Conservation (phyloP, 2,113 vertebrate species). For the Mesoclemmys tuberculata region DNA sequence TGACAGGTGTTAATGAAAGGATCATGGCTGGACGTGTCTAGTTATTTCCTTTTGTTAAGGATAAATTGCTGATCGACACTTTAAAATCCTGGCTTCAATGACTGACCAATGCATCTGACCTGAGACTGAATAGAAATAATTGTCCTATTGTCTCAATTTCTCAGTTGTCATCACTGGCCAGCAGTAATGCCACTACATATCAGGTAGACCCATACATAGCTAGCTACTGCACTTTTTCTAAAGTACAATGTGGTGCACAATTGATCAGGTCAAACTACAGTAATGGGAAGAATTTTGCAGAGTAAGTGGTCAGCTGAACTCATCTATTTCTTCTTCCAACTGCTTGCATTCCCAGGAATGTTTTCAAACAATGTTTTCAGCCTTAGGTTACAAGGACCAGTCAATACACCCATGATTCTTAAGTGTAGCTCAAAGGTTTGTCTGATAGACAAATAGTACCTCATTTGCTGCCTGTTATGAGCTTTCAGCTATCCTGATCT, state of each 20-base stretch:
- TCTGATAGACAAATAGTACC: background rate
- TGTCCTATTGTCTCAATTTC: background rate
- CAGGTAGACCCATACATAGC: background rate
- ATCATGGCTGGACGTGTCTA: background rate
- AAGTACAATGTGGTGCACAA: background rate
- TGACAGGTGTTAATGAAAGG: background rate
- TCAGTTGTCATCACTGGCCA: background rate
- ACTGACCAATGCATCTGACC: background rate
- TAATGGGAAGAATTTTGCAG: background rate
- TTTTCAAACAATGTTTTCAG: background rate
- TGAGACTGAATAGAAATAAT: fast-evolving
- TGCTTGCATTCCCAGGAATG: background rate
- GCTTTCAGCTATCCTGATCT: background rate
- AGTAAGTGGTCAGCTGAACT: fast-evolving
- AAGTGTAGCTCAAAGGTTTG: background rate
- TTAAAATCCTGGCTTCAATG: background rate
- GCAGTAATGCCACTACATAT: fast-evolving
- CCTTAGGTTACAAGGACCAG: fast-evolving
- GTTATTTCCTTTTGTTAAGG: background rate
- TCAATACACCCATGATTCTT: background rate
- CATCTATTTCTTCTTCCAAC: background rate
- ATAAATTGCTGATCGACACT: background rate
- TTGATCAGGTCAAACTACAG: background rate
- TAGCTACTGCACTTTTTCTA: background rate
- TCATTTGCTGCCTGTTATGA: background rate